Base-by-base conservation (phyloP, 2,113 vertebrate genomes). In the Gorsachius goisagi region DNA sequence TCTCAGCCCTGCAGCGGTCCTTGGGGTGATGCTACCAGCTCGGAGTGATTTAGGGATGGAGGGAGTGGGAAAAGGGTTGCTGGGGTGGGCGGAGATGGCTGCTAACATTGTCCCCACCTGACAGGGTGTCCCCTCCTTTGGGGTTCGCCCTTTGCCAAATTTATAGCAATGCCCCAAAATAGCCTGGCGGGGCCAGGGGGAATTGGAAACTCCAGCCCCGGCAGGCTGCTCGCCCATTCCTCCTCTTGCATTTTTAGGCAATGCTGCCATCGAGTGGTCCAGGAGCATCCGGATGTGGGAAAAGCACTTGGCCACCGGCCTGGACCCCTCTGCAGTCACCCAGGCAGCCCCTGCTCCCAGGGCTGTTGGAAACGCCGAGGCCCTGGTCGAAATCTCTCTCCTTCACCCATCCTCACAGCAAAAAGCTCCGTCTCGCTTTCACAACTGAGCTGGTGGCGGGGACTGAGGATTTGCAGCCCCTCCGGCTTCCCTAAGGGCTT, bases 221-320 rank as follows among this genome's bases (percentile, higher is more conserved):
- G 45, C 16, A 27, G 39, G 39, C 59, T 15, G 56, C 56, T 49
- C 7, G 1, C 74, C 75, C 50, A 2, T 20, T 32, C 37, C 44
- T 68, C 21, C 50, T 49, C 52, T 22, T 12, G 14, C 75, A 47
- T 23, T 74, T 95, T 78, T 56, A 78, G 35, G 89, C 94, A 90
- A 82, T 95, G 89, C 92, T 79, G 94, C 95, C 95, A 86, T 86
- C 72, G 87, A 91, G 94, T 8, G 92, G 88, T 35, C 68, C 72
- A 16, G 75, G 50, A 84, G 55, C 74, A 52, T 33, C 78, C 7
- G 21, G 74, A 58, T 58, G 86, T 2, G 3, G 53, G 72, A 27
- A 23, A 12, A 67, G 58, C 11, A 0, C 62, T 44, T 1, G 5
- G 33, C 11, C 67, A 41, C 23, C 4, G 0, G 55, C 55, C 67